Evolutionary conservation across 1,140 invertebrate species (phyloP).

Genomic region (Drosophila pachea): DNA sequence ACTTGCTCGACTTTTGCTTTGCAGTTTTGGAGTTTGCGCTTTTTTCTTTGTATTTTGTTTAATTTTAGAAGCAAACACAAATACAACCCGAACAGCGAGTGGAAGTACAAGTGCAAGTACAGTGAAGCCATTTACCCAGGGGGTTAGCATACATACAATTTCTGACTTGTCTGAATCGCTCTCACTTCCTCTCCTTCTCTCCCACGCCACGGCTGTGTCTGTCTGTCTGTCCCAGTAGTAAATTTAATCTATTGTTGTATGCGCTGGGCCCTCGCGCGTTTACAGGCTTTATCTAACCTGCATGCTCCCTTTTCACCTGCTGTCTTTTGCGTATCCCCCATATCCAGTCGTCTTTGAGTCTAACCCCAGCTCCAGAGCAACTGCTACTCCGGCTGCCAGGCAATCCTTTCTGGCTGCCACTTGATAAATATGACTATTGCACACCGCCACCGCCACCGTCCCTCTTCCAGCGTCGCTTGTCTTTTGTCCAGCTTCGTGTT

Average conservation of each 20-base stretch:
- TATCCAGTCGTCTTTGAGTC: slow-evolving; percentile 51
- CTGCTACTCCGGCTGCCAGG: slow-evolving; percentile 30
- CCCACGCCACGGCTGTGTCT: slow-evolving; percentile 2
- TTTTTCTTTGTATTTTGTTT: slow-evolving; percentile 57
- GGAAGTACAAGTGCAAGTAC: slow-evolving; percentile 34
- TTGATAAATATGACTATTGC: slow-evolving; percentile 74
- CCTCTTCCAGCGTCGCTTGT: neutral
- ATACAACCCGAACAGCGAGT: slow-evolving; percentile 22
- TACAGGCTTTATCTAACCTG: slow-evolving; percentile 22
- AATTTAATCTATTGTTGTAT: slow-evolving; percentile 67
- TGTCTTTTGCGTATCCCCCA: slow-evolving; percentile 13
- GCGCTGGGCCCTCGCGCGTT: slow-evolving; percentile 7
- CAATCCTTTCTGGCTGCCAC: slow-evolving; percentile 57
- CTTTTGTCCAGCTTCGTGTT: neutral
- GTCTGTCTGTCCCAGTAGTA: slow-evolving; percentile 15
- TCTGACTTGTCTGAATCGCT: slow-evolving; percentile 6
- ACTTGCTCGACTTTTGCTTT: slow-evolving; percentile 31
- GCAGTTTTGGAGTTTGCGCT: slow-evolving; percentile 21
- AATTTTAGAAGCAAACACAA: slow-evolving; percentile 69
- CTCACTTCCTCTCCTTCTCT: neutral
- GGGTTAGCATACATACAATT: slow-evolving; percentile 23
- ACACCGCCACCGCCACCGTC: slow-evolving; percentile 25
- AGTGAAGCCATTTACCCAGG: slow-evolving; percentile 35
- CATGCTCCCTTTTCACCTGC: slow-evolving; percentile 16
- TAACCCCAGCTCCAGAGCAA: neutral